Evolutionary conservation across 2,113 vertebrate species (phyloP), one percentile per base, ranked within the genome.

Genomic region (Microcebus griseorufus): DNA sequence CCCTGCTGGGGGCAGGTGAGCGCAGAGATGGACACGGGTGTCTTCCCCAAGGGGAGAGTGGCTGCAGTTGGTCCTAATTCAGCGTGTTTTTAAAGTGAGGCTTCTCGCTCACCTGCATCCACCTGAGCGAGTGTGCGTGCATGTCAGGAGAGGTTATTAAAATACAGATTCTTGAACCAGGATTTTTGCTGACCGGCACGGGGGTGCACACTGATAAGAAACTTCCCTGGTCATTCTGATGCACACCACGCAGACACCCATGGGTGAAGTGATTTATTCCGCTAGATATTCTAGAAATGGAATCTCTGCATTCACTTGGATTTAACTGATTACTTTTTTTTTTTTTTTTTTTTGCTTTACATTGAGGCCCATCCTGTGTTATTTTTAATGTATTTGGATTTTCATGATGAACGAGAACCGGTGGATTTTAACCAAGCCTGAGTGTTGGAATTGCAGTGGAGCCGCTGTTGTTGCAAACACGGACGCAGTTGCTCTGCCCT

Each of bases 211-310:
- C 75, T 83, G 81, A 64, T 79, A 86, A 69, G n/a, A 88, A 18
- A 79, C 55, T 93, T 70, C 81, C 64, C 27, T 65, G 72, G 23
- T 87, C 64, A 73, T 96, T 90, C 76, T 83, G 69, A 83, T 78
- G 69, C 2, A 55, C 10, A 22, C n/a, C 3, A 51, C 62, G 45
- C 45, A 37, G 95, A 93, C 76, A 86, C 18, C 60, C 39, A 5
- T 9, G 85, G 48, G 37, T 48, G 27, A 69, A 51, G 22, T n/a
- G 53, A 64, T 93, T 90, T n/a, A 69, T 37, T 10, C 37, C 79
- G 13, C 42, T 70, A 32, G 45, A 82, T n/a, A 76, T 25, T 90
- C 51, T 75, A 39, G 34, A 55, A 55, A 29, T 42, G 79, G 76
- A 76, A 88, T 75, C 48, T 84, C 84, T 29, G 37, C 67, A 39